Conservation (phyloP, 2,113 vertebrate genomes). For the Fregata magnificens region DNA sequence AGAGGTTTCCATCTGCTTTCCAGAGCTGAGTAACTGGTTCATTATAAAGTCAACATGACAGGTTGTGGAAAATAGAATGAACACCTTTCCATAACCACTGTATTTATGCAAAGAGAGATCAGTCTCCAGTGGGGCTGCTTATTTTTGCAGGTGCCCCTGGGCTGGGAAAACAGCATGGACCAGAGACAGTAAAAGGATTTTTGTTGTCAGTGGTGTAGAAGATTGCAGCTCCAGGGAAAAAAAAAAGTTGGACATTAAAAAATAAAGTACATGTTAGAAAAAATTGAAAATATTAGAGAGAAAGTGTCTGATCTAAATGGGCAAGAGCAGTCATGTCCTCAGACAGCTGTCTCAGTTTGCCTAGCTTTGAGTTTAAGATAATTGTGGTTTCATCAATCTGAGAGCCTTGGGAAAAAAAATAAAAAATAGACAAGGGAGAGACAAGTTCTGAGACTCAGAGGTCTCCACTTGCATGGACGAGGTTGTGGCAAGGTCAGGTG, state of each 20-base stretch:
- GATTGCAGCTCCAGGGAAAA: background rate
- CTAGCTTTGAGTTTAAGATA: background rate
- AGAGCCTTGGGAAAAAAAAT: background rate
- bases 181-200: slow-evolving; percentile 20
- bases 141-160: slow-evolving; percentile 2
- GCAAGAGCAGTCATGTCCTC: background rate
- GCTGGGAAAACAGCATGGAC: slow-evolving; percentile 13
- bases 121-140: slow-evolving; percentile 14
- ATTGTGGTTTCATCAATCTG: slow-evolving; percentile 10
- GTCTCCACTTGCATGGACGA: background rate
- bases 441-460: background rate
- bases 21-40: slow-evolving; percentile 62
- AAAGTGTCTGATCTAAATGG: slow-evolving; percentile 25
- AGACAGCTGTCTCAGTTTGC: background rate
- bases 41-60: slow-evolving; percentile 63
- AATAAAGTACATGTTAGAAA: background rate
- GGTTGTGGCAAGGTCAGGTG: background rate
- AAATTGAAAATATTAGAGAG: slow-evolving; percentile 9
- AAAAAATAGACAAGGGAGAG: background rate
- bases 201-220: slow-evolving; percentile 1
- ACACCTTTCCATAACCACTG: slow-evolving; percentile 62
- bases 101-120: slow-evolving; percentile 41
- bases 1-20: slow-evolving; percentile 59
- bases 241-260: background rate
- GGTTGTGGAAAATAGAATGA: slow-evolving; percentile 25